phyloP scores from a whole-genome alignment of 2,888 invertebrate genomes.

The Cantharis lateralis region DNA sequence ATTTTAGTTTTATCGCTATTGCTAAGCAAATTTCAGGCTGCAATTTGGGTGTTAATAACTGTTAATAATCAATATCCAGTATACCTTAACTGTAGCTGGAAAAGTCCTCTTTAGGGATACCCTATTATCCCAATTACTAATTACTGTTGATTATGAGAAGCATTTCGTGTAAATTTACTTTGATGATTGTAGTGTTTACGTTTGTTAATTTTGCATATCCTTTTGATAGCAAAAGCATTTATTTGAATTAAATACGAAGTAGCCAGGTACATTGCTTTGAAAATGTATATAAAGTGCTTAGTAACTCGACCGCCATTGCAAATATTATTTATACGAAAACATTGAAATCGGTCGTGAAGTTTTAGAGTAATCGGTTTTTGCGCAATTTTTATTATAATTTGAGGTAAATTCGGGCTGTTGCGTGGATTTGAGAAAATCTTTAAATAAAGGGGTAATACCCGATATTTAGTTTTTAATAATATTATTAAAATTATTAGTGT shows the following conservation, averaged over 20 bases:
- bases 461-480: too few species aligned
- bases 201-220: background rate
- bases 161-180: background rate
- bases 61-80: background rate
- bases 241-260: background rate
- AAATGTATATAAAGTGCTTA: background rate
- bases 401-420: too few species aligned
- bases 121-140: background rate
- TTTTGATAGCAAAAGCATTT: background rate
- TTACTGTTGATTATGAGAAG: background rate
- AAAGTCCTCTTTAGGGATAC: background rate
- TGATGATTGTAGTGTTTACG: background rate
- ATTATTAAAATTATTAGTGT: too few species aligned
- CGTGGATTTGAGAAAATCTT: too few species aligned
- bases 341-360: too few species aligned
- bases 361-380: too few species aligned
- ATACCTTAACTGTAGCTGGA: background rate
- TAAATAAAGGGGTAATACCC: too few species aligned
- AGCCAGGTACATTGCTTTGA: background rate
- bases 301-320: background rate
- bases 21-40: background rate
- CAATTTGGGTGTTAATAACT: background rate
- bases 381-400: too few species aligned
- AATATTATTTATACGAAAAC: too few species aligned
- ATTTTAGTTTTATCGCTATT: background rate